Evolutionary conservation across 2,797 vertebrate species (phyloP), one percentile per base, ranked within the genome.

Genomic region (Silurus aristotelis): DNA sequence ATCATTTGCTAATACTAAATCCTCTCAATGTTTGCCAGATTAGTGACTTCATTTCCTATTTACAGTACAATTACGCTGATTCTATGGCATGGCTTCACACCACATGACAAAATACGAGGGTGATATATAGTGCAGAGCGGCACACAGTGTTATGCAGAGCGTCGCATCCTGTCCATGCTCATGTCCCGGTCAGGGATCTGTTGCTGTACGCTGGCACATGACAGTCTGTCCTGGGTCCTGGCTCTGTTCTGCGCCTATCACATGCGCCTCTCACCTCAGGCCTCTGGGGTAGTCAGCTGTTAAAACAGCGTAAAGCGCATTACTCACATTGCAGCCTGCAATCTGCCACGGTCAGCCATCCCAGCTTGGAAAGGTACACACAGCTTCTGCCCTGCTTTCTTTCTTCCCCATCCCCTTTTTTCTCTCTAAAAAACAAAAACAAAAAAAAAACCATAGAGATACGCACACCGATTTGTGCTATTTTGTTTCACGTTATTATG

Each of bases 241-340:
- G 85, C 89, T 86, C 84, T 80, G 87, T 83, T 87, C 85, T 86
- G 84, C 84, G 89, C 86, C 89, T 86, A 87, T 89, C 89, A 86
- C 88, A 89, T 87, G 87, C 85, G 83, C 85, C 89, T 87, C 88
- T 85, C 94, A 90, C 94, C 94, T 93, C 92, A 93, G 93, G 93
- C 93, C 94, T 93, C 92, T 92, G 93, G 89, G 94, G 93, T 93
- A 94, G 94, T 95, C 94, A 95, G 93, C 94, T 95, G 94, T 94
- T 94, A 92, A 93, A 94, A 92, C 93, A 94, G 93, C 91, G 73
- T 89, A 93, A 91, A 95, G 92, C 93, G 93, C 93, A 95, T 95
- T 95, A 95, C 94, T 95, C 95, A 96, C 94, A 95, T 95, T 94
- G 94, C 93, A 90, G 94, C 92, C 89, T 91, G 92, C 95, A 95